Evolutionary conservation across 1,140 invertebrate genomes (phyloP).

Genomic region (Cherax destructor): DNA sequence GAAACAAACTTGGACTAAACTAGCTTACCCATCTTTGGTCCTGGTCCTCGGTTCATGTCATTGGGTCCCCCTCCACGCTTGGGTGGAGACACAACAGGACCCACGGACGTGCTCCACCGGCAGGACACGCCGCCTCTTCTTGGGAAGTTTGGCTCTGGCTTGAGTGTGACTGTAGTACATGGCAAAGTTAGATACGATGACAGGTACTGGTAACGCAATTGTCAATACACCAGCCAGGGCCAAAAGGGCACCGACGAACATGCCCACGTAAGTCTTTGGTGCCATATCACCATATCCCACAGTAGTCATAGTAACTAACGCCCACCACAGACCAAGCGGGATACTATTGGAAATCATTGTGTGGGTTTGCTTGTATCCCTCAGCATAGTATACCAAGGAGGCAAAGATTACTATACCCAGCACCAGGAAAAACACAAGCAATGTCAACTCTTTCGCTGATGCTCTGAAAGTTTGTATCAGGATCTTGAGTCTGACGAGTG

Average conservation of each 20-base stretch:
- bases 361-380: conserved; percentile 85
- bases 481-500: conserved; percentile 97
- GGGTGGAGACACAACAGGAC: conserved; percentile 67
- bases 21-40: conserved; percentile 73
- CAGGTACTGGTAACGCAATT: conserved; percentile 96
- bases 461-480: conserved; percentile 94
- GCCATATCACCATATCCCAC: conserved; percentile 99
- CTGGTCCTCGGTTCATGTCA: conserved; percentile 69
- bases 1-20: background rate
- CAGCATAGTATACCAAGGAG: conserved; percentile 97
- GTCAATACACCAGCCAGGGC: conserved; percentile 97
- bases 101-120: conserved; percentile 88
- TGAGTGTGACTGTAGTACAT: conserved; percentile 99
- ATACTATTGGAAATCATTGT: conserved; percentile 89
- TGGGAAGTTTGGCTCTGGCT: conserved; percentile 96
- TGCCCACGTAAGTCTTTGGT: conserved; percentile 95
- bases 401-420: conserved; percentile 98
- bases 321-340: conserved; percentile 98
- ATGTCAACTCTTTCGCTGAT: conserved; percentile 96
- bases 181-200: conserved; percentile 98
- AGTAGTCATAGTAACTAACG: conserved; percentile 98
- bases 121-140: conserved; percentile 94
- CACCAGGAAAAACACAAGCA: conserved; percentile 96
- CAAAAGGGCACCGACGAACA: conserved; percentile 97
- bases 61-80: conserved; percentile 72